A percentile compares a stretch with the other conserved stretches of the same genome.
Conservation (phyloP, 1,140 invertebrate genomes). For the Amyelois transitella region DNA sequence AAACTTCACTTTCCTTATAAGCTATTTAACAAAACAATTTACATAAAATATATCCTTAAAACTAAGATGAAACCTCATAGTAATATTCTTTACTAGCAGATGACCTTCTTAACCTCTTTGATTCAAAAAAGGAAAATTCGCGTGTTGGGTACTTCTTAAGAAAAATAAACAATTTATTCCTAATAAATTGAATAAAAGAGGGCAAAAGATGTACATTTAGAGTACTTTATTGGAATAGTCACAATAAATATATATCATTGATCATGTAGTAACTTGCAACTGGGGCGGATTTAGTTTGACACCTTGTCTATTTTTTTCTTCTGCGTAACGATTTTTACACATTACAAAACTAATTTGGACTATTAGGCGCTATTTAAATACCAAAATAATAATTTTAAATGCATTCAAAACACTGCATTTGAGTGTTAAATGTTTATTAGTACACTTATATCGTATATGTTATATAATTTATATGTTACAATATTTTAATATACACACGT, state of each 20-base stretch:
- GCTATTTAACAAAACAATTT: conserved; percentile 41
- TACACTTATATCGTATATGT: no score
- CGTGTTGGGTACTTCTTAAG: no score
- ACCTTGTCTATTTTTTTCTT: neutral
- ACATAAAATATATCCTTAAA: conserved; percentile 38
- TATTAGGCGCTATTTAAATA: neutral
- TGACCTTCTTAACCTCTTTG: conserved; percentile 10
- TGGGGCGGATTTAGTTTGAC: conserved; percentile 2
- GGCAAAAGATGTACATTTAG: neutral
- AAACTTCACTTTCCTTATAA: conserved; percentile 45
- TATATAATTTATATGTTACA: neutral
- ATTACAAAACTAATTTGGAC: conserved; percentile 3
- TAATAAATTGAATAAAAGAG: neutral
- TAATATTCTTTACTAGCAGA: conserved; percentile 14
- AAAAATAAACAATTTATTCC: no score
- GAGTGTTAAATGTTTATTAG: neutral
- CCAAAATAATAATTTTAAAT: conserved; percentile 1
- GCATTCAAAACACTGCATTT: neutral
- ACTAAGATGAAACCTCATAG: conserved; percentile 39
- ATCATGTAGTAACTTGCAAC: neutral
- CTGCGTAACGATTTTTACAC: conserved; percentile 1
- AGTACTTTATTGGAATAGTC: neutral
- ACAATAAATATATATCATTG: neutral
- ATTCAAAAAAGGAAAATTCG: conserved; percentile 1
- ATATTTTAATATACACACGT: neutral